A percentile compares a stretch with the other conserved stretches of the same genome.
Conservation (phyloP, 2,797 vertebrate species). For the Lepilemur ruficaudatus region DNA sequence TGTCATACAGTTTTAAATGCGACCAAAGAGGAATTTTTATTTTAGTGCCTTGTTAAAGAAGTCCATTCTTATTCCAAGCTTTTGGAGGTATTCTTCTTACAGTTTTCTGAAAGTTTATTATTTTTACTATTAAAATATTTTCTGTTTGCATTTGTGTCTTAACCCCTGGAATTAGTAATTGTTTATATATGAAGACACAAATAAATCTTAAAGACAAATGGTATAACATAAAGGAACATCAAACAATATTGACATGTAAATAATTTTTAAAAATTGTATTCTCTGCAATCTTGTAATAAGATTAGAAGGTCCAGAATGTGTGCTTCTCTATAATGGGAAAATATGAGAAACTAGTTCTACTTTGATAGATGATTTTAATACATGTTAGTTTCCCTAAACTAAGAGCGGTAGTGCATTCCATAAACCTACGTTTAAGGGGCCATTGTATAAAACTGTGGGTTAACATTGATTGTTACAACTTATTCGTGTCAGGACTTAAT, state of each 20-base stretch:
- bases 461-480: neutral
- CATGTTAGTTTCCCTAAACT: neutral
- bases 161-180: neutral
- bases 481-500: neutral
- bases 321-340: neutral
- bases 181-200: neutral
- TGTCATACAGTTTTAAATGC: constrained; percentile 7
- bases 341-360: neutral
- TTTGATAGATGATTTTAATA: neutral
- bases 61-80: neutral
- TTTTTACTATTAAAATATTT: constrained; percentile 17
- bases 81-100: neutral
- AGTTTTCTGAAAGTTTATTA: neutral
- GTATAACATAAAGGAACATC: neutral
- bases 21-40: neutral
- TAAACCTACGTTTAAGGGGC: neutral
- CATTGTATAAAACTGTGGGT: neutral
- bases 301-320: neutral
- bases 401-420: neutral
- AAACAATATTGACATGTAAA: neutral
- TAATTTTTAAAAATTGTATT: neutral
- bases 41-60: constrained; percentile 16
- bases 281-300: neutral
- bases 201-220: neutral
- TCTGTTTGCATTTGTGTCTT: neutral